Evolutionary conservation across 2,113 vertebrate species (phyloP).

Genomic region (Vombatus ursinus): DNA sequence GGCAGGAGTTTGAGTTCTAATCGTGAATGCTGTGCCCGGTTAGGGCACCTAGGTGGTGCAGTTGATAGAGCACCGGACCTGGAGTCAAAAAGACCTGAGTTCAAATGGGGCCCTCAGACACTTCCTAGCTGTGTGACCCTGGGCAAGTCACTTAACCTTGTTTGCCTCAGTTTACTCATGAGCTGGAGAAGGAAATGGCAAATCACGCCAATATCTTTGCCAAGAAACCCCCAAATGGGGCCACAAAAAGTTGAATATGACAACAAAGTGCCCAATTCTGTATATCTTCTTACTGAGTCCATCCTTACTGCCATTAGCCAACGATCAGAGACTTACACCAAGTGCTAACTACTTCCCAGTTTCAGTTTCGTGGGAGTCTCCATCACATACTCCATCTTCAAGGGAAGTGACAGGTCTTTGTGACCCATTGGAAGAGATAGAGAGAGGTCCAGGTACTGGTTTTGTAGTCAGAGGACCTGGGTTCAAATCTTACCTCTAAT

Average conservation of each 20-base stretch:
- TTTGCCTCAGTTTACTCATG: not conserved
- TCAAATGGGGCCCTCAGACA: not conserved
- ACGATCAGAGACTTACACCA: not conserved
- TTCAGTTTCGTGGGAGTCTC: not conserved
- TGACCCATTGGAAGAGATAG: not conserved
- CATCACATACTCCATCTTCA: not conserved
- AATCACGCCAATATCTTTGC: not conserved
- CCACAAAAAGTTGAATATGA: not conserved
- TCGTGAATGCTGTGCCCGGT: no score
- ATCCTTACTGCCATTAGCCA: not conserved
- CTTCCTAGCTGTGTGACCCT: not conserved
- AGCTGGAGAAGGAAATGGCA: not conserved
- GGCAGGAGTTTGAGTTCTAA: no score
- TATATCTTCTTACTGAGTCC: not conserved
- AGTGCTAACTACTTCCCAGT: not conserved
- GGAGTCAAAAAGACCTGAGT: not conserved
- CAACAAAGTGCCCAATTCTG: not conserved
- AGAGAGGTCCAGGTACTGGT: not conserved
- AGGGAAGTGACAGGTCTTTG: no score
- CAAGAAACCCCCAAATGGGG: not conserved
- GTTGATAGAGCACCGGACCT: no score
- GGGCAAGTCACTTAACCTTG: not conserved
- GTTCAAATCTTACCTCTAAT: not conserved
- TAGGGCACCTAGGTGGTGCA: no score
- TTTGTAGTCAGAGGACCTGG: not conserved